Percentiles rank a stretch among this genome's conserved stretches.
Evolutionary conservation across 2,113 vertebrate species (phyloP).

Genomic region (Tiliqua scincoides): DNA sequence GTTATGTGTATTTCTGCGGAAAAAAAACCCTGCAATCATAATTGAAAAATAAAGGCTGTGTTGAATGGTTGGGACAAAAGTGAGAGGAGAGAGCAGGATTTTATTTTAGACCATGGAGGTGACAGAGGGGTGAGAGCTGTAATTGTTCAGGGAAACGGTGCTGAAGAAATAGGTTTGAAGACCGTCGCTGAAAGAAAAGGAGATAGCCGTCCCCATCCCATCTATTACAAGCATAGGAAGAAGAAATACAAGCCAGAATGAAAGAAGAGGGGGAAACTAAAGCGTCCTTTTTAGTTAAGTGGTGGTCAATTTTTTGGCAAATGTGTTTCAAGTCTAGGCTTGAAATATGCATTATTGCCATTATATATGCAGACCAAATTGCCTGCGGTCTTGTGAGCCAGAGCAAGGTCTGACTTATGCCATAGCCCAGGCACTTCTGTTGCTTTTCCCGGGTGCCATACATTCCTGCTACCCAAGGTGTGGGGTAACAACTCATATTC

Average conservation of each 20-base stretch:
- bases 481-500: too few relatives aligned
- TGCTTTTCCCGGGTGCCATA: too few relatives aligned
- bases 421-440: too few relatives aligned
- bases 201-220: not conserved
- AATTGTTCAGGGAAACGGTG: not conserved
- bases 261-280: not conserved
- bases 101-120: not conserved
- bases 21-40: not conserved
- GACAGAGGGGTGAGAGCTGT: not conserved
- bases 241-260: too few relatives aligned
- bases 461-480: too few relatives aligned
- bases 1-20: too few relatives aligned
- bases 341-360: too few relatives aligned
- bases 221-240: too few relatives aligned
- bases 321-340: not conserved
- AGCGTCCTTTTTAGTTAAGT: not conserved
- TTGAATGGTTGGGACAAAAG: not conserved
- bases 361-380: too few relatives aligned
- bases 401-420: too few relatives aligned
- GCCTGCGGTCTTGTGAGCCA: too few relatives aligned
- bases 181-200: not conserved
- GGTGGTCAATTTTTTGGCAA: not conserved
- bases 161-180: not conserved
- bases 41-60: not conserved
- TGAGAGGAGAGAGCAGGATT: not conserved